phyloP scores from a whole-genome alignment of 1,140 invertebrate genomes.

The Protaetia brevitarsis region DNA sequence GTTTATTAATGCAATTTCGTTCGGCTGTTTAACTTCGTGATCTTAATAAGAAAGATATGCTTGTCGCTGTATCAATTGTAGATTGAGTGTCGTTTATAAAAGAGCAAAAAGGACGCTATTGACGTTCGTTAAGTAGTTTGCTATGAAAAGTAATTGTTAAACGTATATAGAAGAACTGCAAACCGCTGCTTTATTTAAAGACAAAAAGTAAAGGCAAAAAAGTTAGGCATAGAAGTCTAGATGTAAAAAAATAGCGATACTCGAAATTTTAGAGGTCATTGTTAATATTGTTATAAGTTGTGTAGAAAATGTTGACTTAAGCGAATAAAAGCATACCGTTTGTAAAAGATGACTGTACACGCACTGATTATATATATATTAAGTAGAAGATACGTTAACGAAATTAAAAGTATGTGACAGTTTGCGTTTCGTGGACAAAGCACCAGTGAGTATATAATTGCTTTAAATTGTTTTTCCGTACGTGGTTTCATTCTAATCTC shows the following conservation, averaged over 20 bases:
- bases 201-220: slow-evolving; percentile 17
- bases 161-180: slow-evolving; percentile 30
- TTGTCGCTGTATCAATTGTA: not conserved
- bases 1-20: slow-evolving; percentile 27
- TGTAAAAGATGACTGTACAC: slow-evolving; percentile 20
- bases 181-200: slow-evolving; percentile 18
- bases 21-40: slow-evolving; percentile 10
- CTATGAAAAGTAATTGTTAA: slow-evolving; percentile 35
- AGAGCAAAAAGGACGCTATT: not conserved
- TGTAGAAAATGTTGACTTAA: slow-evolving; percentile 37
- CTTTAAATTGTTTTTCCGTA: slow-evolving; percentile 11
- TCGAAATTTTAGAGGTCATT: slow-evolving; percentile 43
- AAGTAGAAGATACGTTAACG: not conserved
- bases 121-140: slow-evolving; percentile 30
- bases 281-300: slow-evolving; percentile 47
- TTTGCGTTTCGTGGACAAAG: not conserved
- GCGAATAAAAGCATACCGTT: slow-evolving; percentile 20
- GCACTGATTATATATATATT: slow-evolving; percentile 18
- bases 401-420: not conserved
- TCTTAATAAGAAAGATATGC: not conserved
- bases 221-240: slow-evolving; percentile 20
- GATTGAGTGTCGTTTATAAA: not conserved
- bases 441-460: slow-evolving; percentile 17
- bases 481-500: not conserved
- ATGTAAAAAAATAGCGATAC: slow-evolving; percentile 34